These are phyloP conservation scores for Zele albiditarsus DNA, from an alignment of 2,888 invertebrate species.

Conservation along the genomic window DNA sequence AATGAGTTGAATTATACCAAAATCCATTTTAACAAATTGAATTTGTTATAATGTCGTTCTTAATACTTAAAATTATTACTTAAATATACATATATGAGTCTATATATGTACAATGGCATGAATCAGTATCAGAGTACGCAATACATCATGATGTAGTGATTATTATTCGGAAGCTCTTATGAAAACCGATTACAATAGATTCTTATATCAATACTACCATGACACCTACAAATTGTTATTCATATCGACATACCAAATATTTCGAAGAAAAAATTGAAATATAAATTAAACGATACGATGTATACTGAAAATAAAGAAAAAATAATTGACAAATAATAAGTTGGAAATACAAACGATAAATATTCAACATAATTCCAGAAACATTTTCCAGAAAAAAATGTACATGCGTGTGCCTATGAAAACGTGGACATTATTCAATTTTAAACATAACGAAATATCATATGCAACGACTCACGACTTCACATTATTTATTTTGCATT, in stretches of 20 bases:
- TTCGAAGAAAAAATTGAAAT: not conserved
- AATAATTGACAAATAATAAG: not conserved
- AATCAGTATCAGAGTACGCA: slow-evolving; percentile 1
- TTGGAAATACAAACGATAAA: not conserved
- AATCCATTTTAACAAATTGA: not conserved
- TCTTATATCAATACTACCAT: not conserved
- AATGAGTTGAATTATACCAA: not conserved
- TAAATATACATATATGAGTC: slow-evolving; percentile 1
- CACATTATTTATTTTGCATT: slow-evolving; percentile 67
- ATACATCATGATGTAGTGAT: slow-evolving; percentile 12
- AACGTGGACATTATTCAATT: slow-evolving; percentile 16
- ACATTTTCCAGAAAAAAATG: not conserved
- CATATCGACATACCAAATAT: not conserved
- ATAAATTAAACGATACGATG: not conserved
- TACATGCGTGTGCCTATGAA: not conserved
- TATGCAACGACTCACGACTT: slow-evolving; percentile 56
- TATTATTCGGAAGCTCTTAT: slow-evolving; percentile 14
- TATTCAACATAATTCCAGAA: not conserved
- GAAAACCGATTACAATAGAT: not conserved
- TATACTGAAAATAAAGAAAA: not conserved
- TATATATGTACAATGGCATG: slow-evolving; percentile 20
- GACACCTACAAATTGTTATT: not conserved
- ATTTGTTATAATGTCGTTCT: not conserved
- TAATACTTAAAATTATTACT: slow-evolving; percentile 1
- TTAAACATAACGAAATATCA: slow-evolving; percentile 25